Evolutionary conservation across 2,888 invertebrate genomes (phyloP).

Genomic region (Pasiphila rectangulata): DNA sequence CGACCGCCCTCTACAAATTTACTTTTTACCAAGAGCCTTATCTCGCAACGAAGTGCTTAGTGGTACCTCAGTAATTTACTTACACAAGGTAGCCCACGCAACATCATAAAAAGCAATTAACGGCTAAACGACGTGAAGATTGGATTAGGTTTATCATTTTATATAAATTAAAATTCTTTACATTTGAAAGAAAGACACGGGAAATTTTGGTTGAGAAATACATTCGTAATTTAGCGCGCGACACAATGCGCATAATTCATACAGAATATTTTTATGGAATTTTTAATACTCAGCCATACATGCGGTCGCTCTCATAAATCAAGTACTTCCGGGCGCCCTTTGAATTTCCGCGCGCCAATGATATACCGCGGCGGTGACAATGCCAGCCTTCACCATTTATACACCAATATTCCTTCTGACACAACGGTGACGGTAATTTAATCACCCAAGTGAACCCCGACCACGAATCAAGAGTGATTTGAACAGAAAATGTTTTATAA

Average conservation of each 20-base stretch:
- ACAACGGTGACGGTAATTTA: slow-evolving; percentile 60
- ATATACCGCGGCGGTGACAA: slow-evolving; percentile 71
- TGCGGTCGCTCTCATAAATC: slow-evolving; percentile 69
- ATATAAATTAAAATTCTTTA: background rate
- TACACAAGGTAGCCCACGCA: slow-evolving; percentile 13
- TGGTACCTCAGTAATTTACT: slow-evolving; percentile 12
- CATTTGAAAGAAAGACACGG: slow-evolving; percentile 4
- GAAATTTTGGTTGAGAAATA: slow-evolving; percentile 30
- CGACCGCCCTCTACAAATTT: slow-evolving; percentile 29
- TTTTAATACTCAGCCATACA: slow-evolving; percentile 70
- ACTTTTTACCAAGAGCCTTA: slow-evolving; percentile 28
- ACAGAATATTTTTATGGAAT: slow-evolving; percentile 72
- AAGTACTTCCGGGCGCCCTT: slow-evolving; percentile 73
- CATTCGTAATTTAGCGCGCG: slow-evolving; percentile 38
- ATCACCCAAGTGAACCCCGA: slow-evolving; percentile 35
- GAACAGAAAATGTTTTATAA: background rate
- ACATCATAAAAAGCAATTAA: slow-evolving; percentile 23
- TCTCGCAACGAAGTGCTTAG: slow-evolving; percentile 5
- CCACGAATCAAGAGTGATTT: slow-evolving; percentile 2
- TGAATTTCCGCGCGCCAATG: slow-evolving; percentile 69
- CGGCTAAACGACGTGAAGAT: slow-evolving; percentile 17
- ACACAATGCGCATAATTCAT: slow-evolving; percentile 53
- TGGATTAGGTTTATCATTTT: slow-evolving; percentile 30
- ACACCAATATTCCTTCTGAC: slow-evolving; percentile 67
- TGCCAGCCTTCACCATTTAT: slow-evolving; percentile 63